These are phyloP conservation scores for Calliopum simillimum DNA, from an alignment of 2,888 invertebrate genomes.

Conservation along the genomic window DNA sequence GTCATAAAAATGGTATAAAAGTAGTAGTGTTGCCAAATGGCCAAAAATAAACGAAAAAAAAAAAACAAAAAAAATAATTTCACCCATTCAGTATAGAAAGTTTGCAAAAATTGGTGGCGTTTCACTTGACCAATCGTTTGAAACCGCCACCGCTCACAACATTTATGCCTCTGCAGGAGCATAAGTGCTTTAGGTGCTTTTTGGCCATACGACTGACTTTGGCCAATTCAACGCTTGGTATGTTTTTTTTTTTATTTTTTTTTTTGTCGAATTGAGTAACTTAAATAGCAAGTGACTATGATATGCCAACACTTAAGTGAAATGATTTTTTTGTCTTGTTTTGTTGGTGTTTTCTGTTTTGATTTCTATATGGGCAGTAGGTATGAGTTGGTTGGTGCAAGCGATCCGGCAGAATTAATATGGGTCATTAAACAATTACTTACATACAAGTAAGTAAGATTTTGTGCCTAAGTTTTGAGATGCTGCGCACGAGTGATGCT, in stretches of 20 bases:
- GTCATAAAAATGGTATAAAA: neutral
- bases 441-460: conserved; percentile 14
- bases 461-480: neutral
- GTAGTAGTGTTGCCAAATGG: conserved; percentile 1
- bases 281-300: conserved; percentile 48
- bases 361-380: conserved; percentile 31
- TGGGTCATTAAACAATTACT: conserved; percentile 41
- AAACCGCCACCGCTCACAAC: neutral
- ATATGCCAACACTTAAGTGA: conserved; percentile 32
- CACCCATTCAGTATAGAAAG: no score
- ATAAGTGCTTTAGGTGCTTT: no score
- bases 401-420: conserved; percentile 16
- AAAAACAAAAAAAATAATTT: neutral
- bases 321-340: conserved; percentile 19
- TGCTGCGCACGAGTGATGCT: neutral
- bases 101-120: no score
- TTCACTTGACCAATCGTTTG: no score
- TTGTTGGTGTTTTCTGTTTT: conserved; percentile 1
- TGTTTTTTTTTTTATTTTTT: no score
- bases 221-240: no score
- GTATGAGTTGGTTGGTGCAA: neutral
- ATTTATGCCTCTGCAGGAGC: neutral
- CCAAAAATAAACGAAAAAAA: neutral
- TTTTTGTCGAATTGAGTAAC: neutral
- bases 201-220: no score